A percentile compares a stretch with the other conserved stretches of the same genome.
phyloP scores from a whole-genome alignment of 2,888 invertebrate genomes.

The Icerya purchasi region DNA sequence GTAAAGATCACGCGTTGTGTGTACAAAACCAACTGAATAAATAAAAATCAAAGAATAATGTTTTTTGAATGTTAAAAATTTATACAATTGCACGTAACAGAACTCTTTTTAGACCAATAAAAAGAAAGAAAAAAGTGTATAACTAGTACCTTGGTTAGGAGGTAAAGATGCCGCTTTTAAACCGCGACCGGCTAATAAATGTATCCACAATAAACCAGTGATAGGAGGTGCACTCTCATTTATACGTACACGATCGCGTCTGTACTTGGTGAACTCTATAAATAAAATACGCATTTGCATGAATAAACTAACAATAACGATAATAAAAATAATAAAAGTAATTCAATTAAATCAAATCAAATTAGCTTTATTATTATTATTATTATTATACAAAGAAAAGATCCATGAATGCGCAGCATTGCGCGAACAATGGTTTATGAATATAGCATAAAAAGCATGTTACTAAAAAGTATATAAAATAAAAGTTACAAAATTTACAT shows the following conservation, averaged over 20 bases:
- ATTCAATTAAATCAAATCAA: too few species aligned
- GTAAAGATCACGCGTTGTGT: constrained; percentile 63
- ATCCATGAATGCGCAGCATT: too few species aligned
- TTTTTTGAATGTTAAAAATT: background rate
- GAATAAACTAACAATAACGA: too few species aligned
- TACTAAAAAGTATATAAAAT: too few species aligned
- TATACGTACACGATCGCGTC: constrained; percentile 44
- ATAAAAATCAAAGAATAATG: background rate
- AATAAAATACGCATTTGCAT: too few species aligned
- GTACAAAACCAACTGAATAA: background rate
- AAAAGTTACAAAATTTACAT: too few species aligned
- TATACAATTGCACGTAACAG: background rate
- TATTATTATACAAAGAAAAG: too few species aligned
- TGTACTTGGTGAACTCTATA: constrained; percentile 73
- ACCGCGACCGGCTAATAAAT: constrained; percentile 68
- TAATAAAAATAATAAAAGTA: too few species aligned
- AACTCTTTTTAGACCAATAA: background rate
- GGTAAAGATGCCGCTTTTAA: constrained; percentile 49
- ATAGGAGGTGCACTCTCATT: constrained; percentile 31
- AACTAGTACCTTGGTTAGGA: background rate
- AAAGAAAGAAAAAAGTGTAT: too few species aligned
- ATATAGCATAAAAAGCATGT: too few species aligned
- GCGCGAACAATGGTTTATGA: too few species aligned
- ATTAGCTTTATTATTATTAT: too few species aligned
- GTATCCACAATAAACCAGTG: constrained; percentile 77